A percentile compares a stretch with the other conserved stretches of the same genome.
phyloP scores from a whole-genome alignment of 2,797 vertebrate genomes.

The Amphiprion clarkii region DNA sequence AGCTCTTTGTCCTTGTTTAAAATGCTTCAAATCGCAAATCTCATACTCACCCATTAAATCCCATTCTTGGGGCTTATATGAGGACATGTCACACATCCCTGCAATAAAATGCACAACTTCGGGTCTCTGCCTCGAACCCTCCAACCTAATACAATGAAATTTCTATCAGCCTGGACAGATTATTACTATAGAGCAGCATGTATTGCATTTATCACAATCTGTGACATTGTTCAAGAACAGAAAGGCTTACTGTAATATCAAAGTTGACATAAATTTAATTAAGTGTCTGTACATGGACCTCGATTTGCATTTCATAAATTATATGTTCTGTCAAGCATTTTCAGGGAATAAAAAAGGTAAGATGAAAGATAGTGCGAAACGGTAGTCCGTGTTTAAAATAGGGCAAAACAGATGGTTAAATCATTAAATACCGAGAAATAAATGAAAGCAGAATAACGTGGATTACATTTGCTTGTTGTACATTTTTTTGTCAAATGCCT shows the following conservation, averaged over 20 bases:
- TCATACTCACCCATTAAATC: constrained; percentile 10
- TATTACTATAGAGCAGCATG: constrained; percentile 51
- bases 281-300: constrained; percentile 63
- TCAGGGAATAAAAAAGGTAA: constrained; percentile 27
- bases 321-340: constrained; percentile 28
- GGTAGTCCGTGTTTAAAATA: constrained; percentile 9
- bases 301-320: constrained; percentile 62
- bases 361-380: constrained; percentile 36
- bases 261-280: constrained; percentile 73
- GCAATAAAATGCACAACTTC: not conserved
- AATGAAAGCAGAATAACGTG: constrained; percentile 6
- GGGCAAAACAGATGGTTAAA: constrained; percentile 2
- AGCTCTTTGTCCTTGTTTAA: not conserved
- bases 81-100: constrained; percentile 8
- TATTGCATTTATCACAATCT: constrained; percentile 65
- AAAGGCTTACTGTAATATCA: constrained; percentile 62
- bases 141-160: constrained; percentile 14
- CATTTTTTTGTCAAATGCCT: not conserved
- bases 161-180: constrained; percentile 40
- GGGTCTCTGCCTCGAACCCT: constrained; percentile 1
- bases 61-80: not conserved
- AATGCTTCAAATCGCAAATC: not conserved
- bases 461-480: not conserved
- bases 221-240: constrained; percentile 65
- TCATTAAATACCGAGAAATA: not conserved